phyloP scores from a whole-genome alignment of 2,113 vertebrate genomes.

The Daphoenositta chrysoptera region DNA sequence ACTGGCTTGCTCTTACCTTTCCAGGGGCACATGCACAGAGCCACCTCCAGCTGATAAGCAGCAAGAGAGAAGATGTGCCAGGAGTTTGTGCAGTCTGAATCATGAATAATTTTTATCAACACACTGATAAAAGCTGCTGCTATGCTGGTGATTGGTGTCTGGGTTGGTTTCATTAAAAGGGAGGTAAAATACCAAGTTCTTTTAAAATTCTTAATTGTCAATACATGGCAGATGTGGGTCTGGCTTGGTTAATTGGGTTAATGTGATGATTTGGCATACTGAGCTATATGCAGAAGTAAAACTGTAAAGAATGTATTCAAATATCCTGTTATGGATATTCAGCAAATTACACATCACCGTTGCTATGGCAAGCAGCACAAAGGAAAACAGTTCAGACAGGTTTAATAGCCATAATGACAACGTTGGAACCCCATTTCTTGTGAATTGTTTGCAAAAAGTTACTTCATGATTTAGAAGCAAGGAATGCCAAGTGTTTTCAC shows the following conservation, averaged over 20 bases:
- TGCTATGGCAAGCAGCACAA: conserved; percentile 1
- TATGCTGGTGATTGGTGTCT: neutral
- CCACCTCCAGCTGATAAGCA: neutral
- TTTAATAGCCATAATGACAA: neutral
- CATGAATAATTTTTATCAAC: neutral
- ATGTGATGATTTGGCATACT: neutral
- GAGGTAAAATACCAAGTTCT: neutral
- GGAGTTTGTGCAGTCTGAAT: neutral
- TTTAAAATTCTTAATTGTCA: neutral
- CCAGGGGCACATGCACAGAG: neutral
- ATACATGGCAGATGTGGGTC: neutral
- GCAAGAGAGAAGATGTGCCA: neutral
- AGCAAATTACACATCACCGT: neutral
- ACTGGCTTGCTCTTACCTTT: neutral
- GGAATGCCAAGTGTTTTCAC: conserved; percentile 16
- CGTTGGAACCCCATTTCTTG: neutral
- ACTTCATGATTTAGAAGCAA: neutral
- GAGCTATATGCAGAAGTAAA: neutral
- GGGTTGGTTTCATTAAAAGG: neutral
- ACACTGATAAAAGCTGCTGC: neutral
- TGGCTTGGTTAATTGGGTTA: conserved; percentile 25
- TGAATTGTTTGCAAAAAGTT: neutral
- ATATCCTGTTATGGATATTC: neutral
- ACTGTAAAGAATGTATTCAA: neutral
- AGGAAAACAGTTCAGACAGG: neutral